Evolutionary conservation across 2,113 vertebrate species (phyloP), one percentile per base, ranked within the genome.

Genomic region (Corythoichthys haematopterus): DNA sequence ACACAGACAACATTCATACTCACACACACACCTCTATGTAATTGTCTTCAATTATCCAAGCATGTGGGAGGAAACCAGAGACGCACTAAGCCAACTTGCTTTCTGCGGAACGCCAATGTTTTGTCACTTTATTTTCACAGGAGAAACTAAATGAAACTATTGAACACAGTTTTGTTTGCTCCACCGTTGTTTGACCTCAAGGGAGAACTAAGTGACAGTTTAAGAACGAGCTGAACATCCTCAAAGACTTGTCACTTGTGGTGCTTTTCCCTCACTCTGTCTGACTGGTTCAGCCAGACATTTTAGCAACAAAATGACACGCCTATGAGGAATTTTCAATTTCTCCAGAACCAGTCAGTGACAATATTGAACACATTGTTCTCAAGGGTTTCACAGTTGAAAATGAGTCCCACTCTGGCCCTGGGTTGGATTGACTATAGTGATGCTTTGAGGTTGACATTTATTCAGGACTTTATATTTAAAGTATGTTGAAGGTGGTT

Each of bases 221-320:
- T 13, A 4, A 12, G 28, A 20, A 46, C 10, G 20, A 28, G 59
- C 43, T 62, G 40, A 45, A 62, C 16, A 28, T 40, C 15, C 58
- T 14, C 9, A 60, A 16, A 20, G 36, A 2, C 8, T 43, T 43
- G 37, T 40, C 7, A 3, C 16, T 20, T 43, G 37, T 20, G 38
- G 16, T 62, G 60, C 43, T 36, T 57, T 57, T 57, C 55, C 52
- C 33, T 47, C 43, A 7, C 6, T 33, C 43, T 33, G 60, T 62
- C 60, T 62, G 43, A 62, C 60, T 7, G 43, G 60, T 62, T 62
- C 2, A 33, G n/a, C 60, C 20, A 62, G 60, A 62, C 40, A 62
- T 40, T 28, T 46, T 2, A 15, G 60, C 5, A 15, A 62, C 10
- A 62, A 46, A 20, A 62, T 4, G n/a, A 46, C 60, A 62, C 60